Conservation (phyloP, 2,797 vertebrate species). For the Acrossocheilus fasciatus region DNA sequence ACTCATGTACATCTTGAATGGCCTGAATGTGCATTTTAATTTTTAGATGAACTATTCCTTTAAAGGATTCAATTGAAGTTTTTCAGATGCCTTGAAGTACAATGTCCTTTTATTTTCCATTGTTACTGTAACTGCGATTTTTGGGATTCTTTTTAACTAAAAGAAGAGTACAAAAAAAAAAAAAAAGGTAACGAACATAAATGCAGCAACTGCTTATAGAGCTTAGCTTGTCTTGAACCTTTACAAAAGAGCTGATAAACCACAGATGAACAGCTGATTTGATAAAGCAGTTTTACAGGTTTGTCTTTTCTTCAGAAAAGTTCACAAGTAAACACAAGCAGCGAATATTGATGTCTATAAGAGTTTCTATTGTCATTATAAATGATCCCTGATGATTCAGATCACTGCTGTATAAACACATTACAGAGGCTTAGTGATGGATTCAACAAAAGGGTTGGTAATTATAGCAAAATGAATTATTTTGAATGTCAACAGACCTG, state of each 20-base stretch:
- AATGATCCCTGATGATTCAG: neutral
- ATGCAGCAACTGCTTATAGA: neutral
- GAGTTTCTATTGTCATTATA: neutral
- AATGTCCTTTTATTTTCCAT: neutral
- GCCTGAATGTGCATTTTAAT: neutral
- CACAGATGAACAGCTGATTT: neutral
- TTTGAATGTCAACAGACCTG: conserved; percentile 79
- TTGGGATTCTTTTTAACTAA: neutral
- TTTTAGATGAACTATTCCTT: too few relatives aligned
- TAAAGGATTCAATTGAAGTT: neutral
- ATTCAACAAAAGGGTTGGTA: neutral
- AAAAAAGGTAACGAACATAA: neutral
- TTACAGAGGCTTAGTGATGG: neutral
- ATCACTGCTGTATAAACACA: neutral
- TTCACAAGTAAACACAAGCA: neutral
- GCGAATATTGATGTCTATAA: neutral
- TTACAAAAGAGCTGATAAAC: neutral
- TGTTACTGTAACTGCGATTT: neutral
- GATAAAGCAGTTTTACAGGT: conserved; percentile 22
- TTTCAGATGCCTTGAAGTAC: neutral
- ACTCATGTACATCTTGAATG: neutral
- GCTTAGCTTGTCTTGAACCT: neutral
- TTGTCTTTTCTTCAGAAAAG: conserved; percentile 3
- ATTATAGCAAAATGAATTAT: neutral
- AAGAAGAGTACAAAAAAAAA: too few relatives aligned